phyloP scores from a whole-genome alignment of 2,113 vertebrate species.

The Plecturocebus donacophilus region DNA sequence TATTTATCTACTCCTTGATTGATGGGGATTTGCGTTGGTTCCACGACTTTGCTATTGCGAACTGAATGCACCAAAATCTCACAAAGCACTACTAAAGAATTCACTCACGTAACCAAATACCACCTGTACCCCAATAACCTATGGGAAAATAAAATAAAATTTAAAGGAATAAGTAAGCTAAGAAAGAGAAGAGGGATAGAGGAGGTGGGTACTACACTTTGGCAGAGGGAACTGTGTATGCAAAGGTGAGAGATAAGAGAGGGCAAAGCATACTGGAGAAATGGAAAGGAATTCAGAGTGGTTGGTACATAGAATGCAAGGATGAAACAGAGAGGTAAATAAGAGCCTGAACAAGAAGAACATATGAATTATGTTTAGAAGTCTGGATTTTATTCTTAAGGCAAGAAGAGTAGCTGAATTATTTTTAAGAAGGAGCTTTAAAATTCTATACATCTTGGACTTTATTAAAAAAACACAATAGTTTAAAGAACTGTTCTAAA shows the following conservation, averaged over 20 bases:
- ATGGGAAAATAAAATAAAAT: too few species aligned
- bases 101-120: too few species aligned
- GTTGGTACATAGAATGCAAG: background rate
- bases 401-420: background rate
- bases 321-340: background rate
- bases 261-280: background rate
- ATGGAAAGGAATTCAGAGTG: background rate
- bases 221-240: background rate
- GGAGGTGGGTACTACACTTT: too few species aligned
- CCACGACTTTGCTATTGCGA: too few species aligned
- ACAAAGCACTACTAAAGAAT: too few species aligned
- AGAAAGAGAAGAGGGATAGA: background rate
- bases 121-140: too few species aligned
- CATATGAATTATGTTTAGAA: background rate
- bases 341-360: background rate
- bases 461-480: conserved; percentile 18
- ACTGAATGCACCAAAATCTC: too few species aligned
- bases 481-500: background rate
- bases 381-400: background rate
- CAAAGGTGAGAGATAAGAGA: background rate
- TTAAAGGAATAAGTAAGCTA: background rate
- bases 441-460: background rate
- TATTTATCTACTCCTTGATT: too few species aligned
- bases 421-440: conserved; percentile 10
- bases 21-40: too few species aligned